Base-by-base conservation (phyloP, 2,888 invertebrate genomes). In the Mimumesa dahlbomi region DNA sequence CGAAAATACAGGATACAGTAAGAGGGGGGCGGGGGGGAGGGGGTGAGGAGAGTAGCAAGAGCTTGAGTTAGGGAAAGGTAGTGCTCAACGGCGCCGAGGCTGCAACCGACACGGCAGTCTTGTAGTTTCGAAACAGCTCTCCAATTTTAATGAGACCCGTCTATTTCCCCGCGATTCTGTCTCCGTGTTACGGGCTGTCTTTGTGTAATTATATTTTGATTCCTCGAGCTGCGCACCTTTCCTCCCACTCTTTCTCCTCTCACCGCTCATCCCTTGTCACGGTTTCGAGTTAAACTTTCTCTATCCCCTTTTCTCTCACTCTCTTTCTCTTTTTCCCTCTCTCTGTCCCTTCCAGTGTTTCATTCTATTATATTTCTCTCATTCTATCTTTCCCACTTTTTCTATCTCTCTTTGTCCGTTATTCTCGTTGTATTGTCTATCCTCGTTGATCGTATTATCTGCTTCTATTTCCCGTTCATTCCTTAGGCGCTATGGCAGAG, bases 61-160 rank as follows among this genome's bases (percentile, higher is more conserved):
- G 56, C 49, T 54, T 52, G 78, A 71, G 78, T 78, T 71, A 78
- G 77, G 74, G 71, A 76, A 75, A 79, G 74, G 82, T 67, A 73
- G 79, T 76, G 64, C 72, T 79, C 79, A 71, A 76, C 81, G 75
- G 69, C 64, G 82, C 79, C 78, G 76, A 81, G 80, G 78, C 84
- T 87, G 86, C 86, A 85, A 85, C 86, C 84, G 87, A 88, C 88
- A 84, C 85, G 83, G 83, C 84, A 85, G 87, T 84, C 85, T 85
- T 85, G 85, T 84, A 88, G 86, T 88, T 87, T 84, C 84, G 85
- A 87, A 88, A 87, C 87, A 88, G 84, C 86, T 84, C 88, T 88
- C 87, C 86, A 88, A 88, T 88, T 88, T 88, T 88, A 88, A 88
- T 88, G 88, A 88, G 88, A 84, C 84, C 84, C 85, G 84, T 87